These are phyloP conservation scores for Pyrrhura leucotis DNA, from an alignment of 2,797 vertebrate genomes.

Conservation along the genomic window DNA sequence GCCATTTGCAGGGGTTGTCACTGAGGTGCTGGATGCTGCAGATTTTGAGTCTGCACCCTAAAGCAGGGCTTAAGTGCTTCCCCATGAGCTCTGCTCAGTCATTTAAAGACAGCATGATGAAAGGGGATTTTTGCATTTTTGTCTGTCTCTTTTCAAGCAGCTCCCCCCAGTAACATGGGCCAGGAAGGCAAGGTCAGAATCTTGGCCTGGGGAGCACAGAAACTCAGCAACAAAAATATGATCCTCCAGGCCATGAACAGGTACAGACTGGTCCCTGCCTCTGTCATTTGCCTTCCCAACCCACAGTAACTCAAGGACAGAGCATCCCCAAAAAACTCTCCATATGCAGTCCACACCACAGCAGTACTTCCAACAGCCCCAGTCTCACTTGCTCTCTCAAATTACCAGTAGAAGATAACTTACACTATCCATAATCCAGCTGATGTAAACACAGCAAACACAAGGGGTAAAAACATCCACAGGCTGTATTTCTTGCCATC, in stretches of 20 bases:
- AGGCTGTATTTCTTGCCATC: slow-evolving; percentile 83
- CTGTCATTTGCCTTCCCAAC: neutral
- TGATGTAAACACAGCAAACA: slow-evolving; percentile 84
- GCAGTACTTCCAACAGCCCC: neutral
- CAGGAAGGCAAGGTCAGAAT: neutral
- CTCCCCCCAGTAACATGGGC: neutral
- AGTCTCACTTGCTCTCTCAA: neutral
- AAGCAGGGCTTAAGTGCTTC: neutral
- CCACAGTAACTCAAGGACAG: neutral
- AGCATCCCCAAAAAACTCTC: neutral
- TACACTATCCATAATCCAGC: slow-evolving; percentile 91
- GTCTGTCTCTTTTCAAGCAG: neutral
- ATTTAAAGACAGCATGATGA: neutral
- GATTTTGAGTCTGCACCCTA: neutral
- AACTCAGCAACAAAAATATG: neutral
- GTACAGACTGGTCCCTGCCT: neutral
- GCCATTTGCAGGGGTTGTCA: neutral
- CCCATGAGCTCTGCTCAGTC: neutral
- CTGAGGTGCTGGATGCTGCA: neutral
- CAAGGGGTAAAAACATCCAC: slow-evolving; percentile 89
- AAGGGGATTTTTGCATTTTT: neutral
- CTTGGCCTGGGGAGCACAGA: neutral
- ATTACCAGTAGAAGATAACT: slow-evolving; percentile 66
- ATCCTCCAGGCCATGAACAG: neutral
- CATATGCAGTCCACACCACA: neutral